Conservation (phyloP, 2,888 invertebrate genomes). For the Nemapogon koenigi region DNA sequence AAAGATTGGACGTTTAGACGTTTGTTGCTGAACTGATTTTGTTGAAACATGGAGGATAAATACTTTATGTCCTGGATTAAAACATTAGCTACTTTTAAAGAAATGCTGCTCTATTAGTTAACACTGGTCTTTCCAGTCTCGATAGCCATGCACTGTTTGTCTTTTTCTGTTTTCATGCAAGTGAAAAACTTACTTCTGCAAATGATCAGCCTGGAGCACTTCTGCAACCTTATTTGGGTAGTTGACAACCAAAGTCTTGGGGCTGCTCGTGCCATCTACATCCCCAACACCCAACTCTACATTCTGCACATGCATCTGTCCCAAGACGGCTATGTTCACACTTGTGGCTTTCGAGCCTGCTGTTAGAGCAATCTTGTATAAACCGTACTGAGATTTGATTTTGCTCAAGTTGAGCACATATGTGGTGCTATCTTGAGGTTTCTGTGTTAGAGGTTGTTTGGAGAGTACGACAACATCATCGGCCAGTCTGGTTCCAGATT, state of each 20-base stretch:
- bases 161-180: too few species aligned
- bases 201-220: conserved; percentile 82
- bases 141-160: too few species aligned
- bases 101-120: too few species aligned
- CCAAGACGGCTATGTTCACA: conserved; percentile 73
- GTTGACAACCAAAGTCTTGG: conserved; percentile 75
- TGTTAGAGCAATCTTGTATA: conserved; percentile 82
- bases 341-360: conserved; percentile 70
- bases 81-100: too few species aligned
- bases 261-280: conserved; percentile 86
- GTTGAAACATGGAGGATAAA: too few species aligned
- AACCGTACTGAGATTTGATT: conserved; percentile 80
- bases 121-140: too few species aligned
- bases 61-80: too few species aligned
- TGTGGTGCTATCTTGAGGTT: conserved; percentile 67
- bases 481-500: conserved; percentile 74
- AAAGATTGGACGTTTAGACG: too few species aligned
- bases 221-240: conserved; percentile 75
- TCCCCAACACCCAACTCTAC: conserved; percentile 90
- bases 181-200: conserved; percentile 71
- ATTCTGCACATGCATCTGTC: conserved; percentile 76
- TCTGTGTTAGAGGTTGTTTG: conserved; percentile 63
- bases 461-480: conserved; percentile 80
- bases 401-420: conserved; percentile 80
- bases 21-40: too few species aligned